These are phyloP conservation scores for Thamnophis elegans DNA, from an alignment of 2,797 vertebrate genomes.

Conservation along the genomic window DNA sequence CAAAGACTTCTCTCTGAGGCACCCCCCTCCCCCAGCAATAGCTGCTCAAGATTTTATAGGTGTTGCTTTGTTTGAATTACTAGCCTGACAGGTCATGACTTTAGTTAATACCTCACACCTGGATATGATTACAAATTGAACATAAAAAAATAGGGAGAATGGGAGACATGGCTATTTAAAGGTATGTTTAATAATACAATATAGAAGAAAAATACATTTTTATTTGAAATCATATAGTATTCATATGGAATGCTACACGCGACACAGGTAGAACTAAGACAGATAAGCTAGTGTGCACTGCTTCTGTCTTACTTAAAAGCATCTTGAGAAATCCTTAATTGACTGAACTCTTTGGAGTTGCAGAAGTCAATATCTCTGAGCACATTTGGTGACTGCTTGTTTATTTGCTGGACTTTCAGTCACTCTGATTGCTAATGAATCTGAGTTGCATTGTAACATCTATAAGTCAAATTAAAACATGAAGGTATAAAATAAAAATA, in stretches of 20 bases:
- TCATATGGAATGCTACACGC: not conserved
- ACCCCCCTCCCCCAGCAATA: slow-evolving; percentile 10
- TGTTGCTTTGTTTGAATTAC: slow-evolving; percentile 49
- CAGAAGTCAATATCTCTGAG: not conserved
- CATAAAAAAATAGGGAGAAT: not conserved
- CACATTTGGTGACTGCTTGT: not conserved
- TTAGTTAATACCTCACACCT: slow-evolving; percentile 44
- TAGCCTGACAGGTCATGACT: slow-evolving; percentile 42
- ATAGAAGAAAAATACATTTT: not conserved
- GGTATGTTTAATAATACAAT: not conserved
- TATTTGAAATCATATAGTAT: not conserved
- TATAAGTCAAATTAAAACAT: not conserved
- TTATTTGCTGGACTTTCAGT: not conserved
- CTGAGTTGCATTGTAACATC: not conserved
- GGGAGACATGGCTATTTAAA: slow-evolving; percentile 32
- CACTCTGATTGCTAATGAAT: not conserved
- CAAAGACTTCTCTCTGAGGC: slow-evolving; percentile 52
- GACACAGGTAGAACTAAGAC: not conserved
- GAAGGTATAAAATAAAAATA: not conserved
- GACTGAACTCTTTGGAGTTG: not conserved
- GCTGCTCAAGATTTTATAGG: slow-evolving; percentile 44
- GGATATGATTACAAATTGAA: not conserved
- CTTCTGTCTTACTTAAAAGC: not conserved
- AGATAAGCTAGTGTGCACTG: not conserved
- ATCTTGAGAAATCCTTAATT: not conserved